These are phyloP conservation scores for Zoanthus sociatus DNA, from an alignment of 92 coral and sea anemone genomes.

Conservation along the genomic window DNA sequence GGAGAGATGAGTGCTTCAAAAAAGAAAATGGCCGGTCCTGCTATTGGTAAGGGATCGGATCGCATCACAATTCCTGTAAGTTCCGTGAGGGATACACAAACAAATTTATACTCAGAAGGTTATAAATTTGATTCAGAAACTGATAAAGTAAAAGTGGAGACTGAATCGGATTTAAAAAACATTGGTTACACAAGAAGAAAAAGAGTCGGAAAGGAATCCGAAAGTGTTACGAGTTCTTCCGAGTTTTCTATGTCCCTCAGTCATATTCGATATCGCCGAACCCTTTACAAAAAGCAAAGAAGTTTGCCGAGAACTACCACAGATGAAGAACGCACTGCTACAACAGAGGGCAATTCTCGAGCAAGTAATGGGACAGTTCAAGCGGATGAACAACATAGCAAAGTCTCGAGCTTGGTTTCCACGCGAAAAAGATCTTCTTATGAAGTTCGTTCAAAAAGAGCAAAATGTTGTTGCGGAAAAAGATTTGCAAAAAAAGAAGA, in stretches of 20 bases:
- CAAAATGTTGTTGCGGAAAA: conserved; percentile 65
- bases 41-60: not conserved
- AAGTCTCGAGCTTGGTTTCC: not conserved
- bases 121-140: not conserved
- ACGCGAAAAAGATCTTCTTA: not conserved
- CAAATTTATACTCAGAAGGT: not conserved
- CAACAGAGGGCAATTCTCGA: conserved; percentile 5
- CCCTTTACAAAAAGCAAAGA: conserved; percentile 15
- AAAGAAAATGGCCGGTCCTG: not conserved
- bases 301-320: not conserved
- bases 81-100: not conserved
- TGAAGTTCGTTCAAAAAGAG: conserved; percentile 43
- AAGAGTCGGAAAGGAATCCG: not conserved
- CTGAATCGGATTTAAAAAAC: not conserved
- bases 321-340: not conserved
- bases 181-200: not conserved
- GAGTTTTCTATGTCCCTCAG: conserved; percentile 31
- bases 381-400: not conserved
- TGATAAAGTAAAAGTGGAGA: not conserved
- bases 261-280: conserved; percentile 31
- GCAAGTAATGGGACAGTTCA: conserved; percentile 11
- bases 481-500: conserved; percentile 60
- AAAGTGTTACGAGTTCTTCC: conserved; percentile 13
- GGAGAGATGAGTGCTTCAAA: not conserved
- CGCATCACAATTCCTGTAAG: not conserved